Percentiles rank a stretch among this genome's conserved stretches.
Evolutionary conservation across 2,888 invertebrate species (phyloP).

Genomic region (Eupithecia subumbrata): DNA sequence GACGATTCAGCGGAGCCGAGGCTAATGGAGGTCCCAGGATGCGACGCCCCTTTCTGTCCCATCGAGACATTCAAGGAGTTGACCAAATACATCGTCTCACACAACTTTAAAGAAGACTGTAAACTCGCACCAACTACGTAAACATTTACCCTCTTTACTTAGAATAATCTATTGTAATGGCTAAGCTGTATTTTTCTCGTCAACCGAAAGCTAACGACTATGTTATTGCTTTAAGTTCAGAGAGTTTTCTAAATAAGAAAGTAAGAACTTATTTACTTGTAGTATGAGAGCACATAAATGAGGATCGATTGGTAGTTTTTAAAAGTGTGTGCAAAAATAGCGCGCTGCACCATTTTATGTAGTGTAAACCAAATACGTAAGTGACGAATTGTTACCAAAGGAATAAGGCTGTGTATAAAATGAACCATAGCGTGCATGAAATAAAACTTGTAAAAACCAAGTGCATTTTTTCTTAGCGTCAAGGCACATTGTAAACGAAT

Average conservation of each 20-base stretch:
- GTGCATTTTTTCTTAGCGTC: slow-evolving; percentile 25
- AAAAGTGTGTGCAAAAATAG: background rate
- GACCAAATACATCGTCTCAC: slow-evolving; percentile 73
- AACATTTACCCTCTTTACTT: background rate
- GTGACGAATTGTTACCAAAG: slow-evolving; percentile 40
- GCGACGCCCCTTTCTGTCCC: slow-evolving; percentile 76
- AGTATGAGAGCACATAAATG: background rate
- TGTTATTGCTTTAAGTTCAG: background rate
- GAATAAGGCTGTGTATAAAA: slow-evolving; percentile 62
- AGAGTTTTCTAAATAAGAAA: background rate
- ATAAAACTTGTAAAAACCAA: slow-evolving; percentile 52
- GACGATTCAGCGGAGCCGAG: slow-evolving; percentile 79
- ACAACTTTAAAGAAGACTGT: slow-evolving; percentile 76
- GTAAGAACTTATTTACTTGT: background rate
- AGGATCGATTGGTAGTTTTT: background rate
- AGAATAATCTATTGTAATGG: background rate
- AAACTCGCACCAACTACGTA: slow-evolving; percentile 58
- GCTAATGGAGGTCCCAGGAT: slow-evolving; percentile 81
- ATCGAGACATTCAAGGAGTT: slow-evolving; percentile 78
- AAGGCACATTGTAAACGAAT: background rate
- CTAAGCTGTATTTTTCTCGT: background rate
- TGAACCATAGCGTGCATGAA: slow-evolving; percentile 47
- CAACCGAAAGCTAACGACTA: background rate
- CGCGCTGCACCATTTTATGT: background rate
- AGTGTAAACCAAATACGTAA: slow-evolving; percentile 5